phyloP scores from a whole-genome alignment of 2,797 vertebrate genomes.

The Diplodus sargus region DNA sequence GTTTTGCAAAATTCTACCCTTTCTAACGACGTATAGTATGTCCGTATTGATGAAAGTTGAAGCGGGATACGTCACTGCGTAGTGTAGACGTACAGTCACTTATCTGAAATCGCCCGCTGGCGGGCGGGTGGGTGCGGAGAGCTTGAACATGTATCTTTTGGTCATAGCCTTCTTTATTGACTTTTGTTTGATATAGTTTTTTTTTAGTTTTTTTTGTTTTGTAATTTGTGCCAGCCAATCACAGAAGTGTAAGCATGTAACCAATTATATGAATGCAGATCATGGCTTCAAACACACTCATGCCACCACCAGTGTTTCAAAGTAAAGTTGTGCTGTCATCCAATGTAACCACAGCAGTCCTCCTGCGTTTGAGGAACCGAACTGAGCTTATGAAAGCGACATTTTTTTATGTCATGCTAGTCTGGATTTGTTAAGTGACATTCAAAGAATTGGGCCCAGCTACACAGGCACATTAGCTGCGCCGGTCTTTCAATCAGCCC shows the following conservation, averaged over 20 bases:
- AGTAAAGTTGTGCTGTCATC: not conserved
- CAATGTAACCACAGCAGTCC: not conserved
- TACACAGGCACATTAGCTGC: slow-evolving; percentile 1
- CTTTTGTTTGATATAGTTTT: not conserved
- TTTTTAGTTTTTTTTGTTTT: not conserved
- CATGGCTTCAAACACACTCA: not conserved
- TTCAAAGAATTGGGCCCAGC: not conserved
- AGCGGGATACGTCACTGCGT: too few species aligned
- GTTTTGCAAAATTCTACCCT: too few species aligned
- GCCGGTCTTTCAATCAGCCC: slow-evolving; percentile 45
- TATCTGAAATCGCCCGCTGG: too few species aligned
- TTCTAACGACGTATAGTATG: too few species aligned
- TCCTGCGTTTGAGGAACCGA: not conserved
- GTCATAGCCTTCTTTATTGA: not conserved
- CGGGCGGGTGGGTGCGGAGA: too few species aligned
- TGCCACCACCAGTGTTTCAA: not conserved
- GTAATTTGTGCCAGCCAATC: not conserved
- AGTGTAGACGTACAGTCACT: too few species aligned
- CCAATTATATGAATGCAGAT: not conserved
- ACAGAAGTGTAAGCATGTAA: not conserved
- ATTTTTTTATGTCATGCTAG: slow-evolving; percentile 1
- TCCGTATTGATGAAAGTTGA: too few species aligned
- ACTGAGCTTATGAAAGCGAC: not conserved
- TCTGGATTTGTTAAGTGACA: not conserved
- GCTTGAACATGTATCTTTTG: not conserved